Conservation (phyloP, 2,888 invertebrate genomes). For the Limulus polyphemus region DNA sequence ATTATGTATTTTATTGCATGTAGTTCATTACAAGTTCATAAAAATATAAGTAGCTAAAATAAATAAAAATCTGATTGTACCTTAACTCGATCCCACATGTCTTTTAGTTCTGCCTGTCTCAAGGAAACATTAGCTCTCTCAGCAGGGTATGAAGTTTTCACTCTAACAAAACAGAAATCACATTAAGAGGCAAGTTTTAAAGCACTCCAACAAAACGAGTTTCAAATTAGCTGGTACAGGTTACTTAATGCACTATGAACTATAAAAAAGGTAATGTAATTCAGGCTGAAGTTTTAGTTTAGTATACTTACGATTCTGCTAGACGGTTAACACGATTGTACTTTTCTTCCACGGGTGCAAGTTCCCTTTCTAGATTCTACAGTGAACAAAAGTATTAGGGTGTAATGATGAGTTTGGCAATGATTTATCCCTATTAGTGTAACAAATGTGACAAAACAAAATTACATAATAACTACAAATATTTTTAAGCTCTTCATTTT, state of each 20-base stretch:
- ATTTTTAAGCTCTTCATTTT: no score
- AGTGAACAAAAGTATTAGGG: constrained; percentile 33
- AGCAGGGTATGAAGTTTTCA: constrained; percentile 79
- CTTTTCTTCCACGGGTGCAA: constrained; percentile 88
- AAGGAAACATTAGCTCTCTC: constrained; percentile 72
- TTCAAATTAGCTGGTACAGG: no score
- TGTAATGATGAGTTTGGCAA: constrained; percentile 43
- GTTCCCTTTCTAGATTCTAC: constrained; percentile 68
- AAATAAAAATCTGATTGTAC: constrained; percentile 25
- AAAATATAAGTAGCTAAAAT: no score
- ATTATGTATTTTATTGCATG: no score
- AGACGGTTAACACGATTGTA: constrained; percentile 67
- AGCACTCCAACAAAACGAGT: no score
- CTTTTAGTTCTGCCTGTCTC: constrained; percentile 68
- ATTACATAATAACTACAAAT: no score
- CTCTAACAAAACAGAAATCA: constrained; percentile 43
- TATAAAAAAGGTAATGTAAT: no score
- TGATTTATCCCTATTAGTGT: neutral
- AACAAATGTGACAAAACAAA: no score
- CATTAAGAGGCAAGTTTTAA: no score
- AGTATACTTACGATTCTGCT: constrained; percentile 51
- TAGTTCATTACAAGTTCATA: no score
- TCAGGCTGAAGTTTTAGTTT: no score
- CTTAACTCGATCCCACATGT: constrained; percentile 71
- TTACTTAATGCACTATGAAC: no score